Percentiles rank a stretch among this genome's conserved stretches.
Conservation (phyloP, 2,888 invertebrate genomes). For the Odontomyia ornata region DNA sequence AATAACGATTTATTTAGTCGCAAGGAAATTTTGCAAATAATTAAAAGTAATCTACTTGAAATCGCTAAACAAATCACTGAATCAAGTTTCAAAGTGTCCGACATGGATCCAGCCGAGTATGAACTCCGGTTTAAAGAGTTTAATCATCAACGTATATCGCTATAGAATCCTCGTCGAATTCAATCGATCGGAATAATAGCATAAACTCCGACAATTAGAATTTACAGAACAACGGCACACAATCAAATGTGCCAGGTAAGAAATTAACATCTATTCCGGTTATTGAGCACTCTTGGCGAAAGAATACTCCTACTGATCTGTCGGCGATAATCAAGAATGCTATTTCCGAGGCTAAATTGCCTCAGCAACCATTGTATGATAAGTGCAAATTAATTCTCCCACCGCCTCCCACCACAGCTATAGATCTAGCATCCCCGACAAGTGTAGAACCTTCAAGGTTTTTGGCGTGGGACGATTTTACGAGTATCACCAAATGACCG, state of each 20-base stretch:
- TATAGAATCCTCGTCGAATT: neutral
- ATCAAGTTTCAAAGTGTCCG: too few species aligned
- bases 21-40: constrained; percentile 45
- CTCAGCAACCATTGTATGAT: too few species aligned
- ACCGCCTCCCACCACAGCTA: constrained; percentile 7
- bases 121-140: too few species aligned
- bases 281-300: constrained; percentile 42
- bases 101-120: too few species aligned
- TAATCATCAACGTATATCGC: neutral
- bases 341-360: constrained; percentile 43
- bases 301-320: too few species aligned
- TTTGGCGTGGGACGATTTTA: constrained; percentile 25
- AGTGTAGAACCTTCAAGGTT: constrained; percentile 26
- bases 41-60: constrained; percentile 42
- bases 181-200: neutral
- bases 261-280: neutral
- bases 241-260: neutral
- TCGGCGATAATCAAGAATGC: constrained; percentile 50
- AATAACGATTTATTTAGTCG: constrained; percentile 17
- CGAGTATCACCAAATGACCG: too few species aligned
- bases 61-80: constrained; percentile 47
- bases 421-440: constrained; percentile 14
- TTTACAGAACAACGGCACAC: neutral
- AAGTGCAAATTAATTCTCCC: constrained; percentile 35
- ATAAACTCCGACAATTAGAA: neutral